Conservation (phyloP, 1,140 invertebrate species). For the Glomeris maerens region DNA sequence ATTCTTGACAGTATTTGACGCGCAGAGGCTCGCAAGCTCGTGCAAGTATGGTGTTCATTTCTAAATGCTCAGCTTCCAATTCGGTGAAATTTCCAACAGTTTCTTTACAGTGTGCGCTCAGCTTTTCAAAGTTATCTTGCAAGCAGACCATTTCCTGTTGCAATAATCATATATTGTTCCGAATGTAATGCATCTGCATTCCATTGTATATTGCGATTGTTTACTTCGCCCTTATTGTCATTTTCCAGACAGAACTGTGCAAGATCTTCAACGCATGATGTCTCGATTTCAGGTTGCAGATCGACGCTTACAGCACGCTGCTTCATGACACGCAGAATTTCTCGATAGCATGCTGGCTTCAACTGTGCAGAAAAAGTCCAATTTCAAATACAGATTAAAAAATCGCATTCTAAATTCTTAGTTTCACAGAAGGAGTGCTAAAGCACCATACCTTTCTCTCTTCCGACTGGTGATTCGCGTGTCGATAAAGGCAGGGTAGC, state of each 20-base stretch:
- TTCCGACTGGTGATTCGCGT: slow-evolving; percentile 58
- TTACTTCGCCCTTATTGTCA: slow-evolving; percentile 60
- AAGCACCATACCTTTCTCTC: slow-evolving; percentile 36
- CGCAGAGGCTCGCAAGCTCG: slow-evolving; percentile 66
- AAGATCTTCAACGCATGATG: slow-evolving; percentile 71
- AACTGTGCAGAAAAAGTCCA: slow-evolving; percentile 21
- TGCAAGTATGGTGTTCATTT: slow-evolving; percentile 72
- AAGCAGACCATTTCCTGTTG: slow-evolving; percentile 63
- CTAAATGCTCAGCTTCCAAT: slow-evolving; percentile 67
- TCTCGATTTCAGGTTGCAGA: slow-evolving; percentile 84
- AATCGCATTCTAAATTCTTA: not conserved
- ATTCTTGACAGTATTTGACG: slow-evolving; percentile 59
- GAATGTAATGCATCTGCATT: not conserved
- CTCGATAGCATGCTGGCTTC: slow-evolving; percentile 39
- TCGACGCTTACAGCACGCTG: slow-evolving; percentile 81
- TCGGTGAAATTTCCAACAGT: slow-evolving; percentile 77
- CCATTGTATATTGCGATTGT: slow-evolving; percentile 1
- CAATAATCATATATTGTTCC: not conserved
- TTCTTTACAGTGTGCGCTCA: slow-evolving; percentile 46
- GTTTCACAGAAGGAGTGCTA: not conserved
- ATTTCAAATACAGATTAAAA: too few relatives aligned
- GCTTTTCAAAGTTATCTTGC: slow-evolving; percentile 69
- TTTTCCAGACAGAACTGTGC: slow-evolving; percentile 66
- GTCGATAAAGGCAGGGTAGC: slow-evolving; percentile 79
- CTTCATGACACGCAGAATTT: slow-evolving; percentile 81